Base-by-base conservation (phyloP, 1,140 invertebrate species). In the Scaptomyza montana region DNA sequence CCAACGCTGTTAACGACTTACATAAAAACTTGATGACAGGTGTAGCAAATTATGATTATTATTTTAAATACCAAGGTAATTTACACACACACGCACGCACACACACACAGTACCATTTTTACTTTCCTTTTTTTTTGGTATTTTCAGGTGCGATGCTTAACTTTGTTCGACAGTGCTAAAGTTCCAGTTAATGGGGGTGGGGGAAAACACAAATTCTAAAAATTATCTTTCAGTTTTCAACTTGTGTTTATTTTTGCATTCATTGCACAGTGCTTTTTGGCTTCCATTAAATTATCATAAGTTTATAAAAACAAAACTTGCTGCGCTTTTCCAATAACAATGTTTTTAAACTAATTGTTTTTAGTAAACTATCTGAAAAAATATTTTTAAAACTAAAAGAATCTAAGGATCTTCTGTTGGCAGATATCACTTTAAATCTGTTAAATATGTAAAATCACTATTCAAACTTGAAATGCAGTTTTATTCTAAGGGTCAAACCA, bases 41-140 rank as follows among this genome's bases (percentile, higher is more conserved):
- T 86, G 82, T 73, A 55, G 59, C 78, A 87, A 86, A 86, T 86
- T 76, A 81, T 75, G 78, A 86, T 87, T 87, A 86, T 86, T 81
- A 87, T 86, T 76, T 86, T 81, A 78, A 86, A 87, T 82, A 70
- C 64, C 77, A 45, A 57, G 12, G 21, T 30, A 28, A n/a, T 36
- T 28, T 30, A 25, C 28, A 25, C 45, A 33, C 30, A 39, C 28
- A 19, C 21, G 2, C n/a, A 74, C 55, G 12, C 25, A 46, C 21
- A 25, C n/a, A 74, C 55, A 13, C 25, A 46, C 47, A 51, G n/a
- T n/a, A n/a, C n/a, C n/a, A n/a, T 39, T 54, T 36, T 12, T 41
- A 13, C 21, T 43, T 7, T 1, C n/a, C 9, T 30, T 19, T n/a
- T 25, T 49, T 19, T 28, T 25, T 25, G 39, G 39, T 43, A 6